Base-by-base conservation (phyloP, 1,140 invertebrate species). In the Diabrotica virgifera region DNA sequence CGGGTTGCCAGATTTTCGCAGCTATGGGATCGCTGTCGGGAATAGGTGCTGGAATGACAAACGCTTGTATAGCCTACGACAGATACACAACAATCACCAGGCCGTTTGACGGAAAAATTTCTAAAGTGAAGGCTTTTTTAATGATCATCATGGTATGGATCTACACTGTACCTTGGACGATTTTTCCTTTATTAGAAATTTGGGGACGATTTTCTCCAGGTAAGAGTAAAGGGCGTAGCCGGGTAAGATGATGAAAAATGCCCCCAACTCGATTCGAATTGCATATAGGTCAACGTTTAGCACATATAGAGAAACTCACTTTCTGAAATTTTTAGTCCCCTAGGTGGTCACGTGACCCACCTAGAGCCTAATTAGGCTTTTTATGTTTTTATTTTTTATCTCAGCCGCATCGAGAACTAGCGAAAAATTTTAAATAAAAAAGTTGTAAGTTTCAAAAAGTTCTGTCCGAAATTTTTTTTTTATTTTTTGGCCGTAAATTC, bases 161-260 rank as follows among this genome's bases (percentile, higher is more conserved):
- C 0, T 94, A 93, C 73, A 85, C 87, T 0, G 83, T 89, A 9
- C 92, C 92, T 0, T 95, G 92, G 89, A 88, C 86, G 0, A 74
- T 93, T 6, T 79, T 94, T 72, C 93, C 92, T 5, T 71, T 90
- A 6, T 84, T 92, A 37, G 86, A 89, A 66, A 84, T 92, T n/a
- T 94, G 91, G 91, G 91, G 91, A 53, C 81, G 90, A 70, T 95
- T 86, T 76, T 91, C 90, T 37, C 91, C 92, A 75, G 89, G 85
- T 87, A 78, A 62, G 51, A 10, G n/a, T 8, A 6, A n/a, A 46
- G 11, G 11, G 11, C 11, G 40, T 46, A 46, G 38, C 10, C 38
- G 38, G 10, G 40, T 46, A 11, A 46, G 11, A 46, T 6, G 6
- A 46, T 11, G 40, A 46, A 46, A 46, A n/a, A n/a, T n/a, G n/a